A percentile compares a stretch with the other conserved stretches of the same genome.
Evolutionary conservation across 2,797 vertebrate genomes (phyloP).

Genomic region (Phyllotis vaccarum): DNA sequence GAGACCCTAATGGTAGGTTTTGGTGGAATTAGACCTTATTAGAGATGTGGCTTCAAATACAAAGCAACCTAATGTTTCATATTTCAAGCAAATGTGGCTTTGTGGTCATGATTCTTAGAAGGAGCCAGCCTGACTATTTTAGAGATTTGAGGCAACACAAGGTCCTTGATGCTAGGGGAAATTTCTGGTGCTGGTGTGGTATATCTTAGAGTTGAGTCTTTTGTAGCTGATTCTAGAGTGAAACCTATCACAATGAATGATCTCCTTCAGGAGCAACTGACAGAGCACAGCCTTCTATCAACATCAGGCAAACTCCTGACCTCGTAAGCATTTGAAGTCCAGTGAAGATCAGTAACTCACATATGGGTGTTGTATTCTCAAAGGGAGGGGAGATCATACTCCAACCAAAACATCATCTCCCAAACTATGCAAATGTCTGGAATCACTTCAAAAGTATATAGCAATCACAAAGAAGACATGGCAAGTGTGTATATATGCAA

Average conservation of each 20-base stretch:
- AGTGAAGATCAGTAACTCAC: not conserved
- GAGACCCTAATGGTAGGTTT: not conserved
- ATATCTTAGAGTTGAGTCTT: not conserved
- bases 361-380: not conserved
- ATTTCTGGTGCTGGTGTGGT: not conserved
- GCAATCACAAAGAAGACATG: not conserved
- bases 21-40: not conserved
- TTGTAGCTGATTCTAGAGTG: not conserved
- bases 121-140: not conserved
- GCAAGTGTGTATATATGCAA: not conserved
- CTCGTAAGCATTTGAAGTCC: not conserved
- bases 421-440: not conserved
- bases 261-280: not conserved
- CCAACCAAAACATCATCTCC: not conserved
- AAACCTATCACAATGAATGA: not conserved
- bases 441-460: not conserved
- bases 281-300: not conserved
- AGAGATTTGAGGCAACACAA: not conserved
- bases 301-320: not conserved
- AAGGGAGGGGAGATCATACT: not conserved
- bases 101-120: not conserved
- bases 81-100: not conserved
- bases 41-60: not conserved
- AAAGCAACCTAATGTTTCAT: not conserved
- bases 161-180: not conserved